A percentile compares a stretch with the other conserved stretches of the same genome.
Evolutionary conservation across 2,113 vertebrate genomes (phyloP).

Genomic region (Picathartes gymnocephalus): DNA sequence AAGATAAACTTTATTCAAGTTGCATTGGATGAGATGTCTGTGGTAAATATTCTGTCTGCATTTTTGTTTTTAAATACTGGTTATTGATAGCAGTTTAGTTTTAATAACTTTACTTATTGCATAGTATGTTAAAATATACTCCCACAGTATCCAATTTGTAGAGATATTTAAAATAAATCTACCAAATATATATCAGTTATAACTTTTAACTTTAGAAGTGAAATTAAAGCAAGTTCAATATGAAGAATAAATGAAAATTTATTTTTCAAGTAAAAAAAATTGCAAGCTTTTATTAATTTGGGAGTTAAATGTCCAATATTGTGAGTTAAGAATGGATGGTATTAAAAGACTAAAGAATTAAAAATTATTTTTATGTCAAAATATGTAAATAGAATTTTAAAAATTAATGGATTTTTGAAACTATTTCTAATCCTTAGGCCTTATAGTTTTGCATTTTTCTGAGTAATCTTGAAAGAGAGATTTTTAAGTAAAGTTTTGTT

Average conservation of each 20-base stretch:
- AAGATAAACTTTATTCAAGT: background rate
- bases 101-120: background rate
- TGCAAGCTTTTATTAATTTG: background rate
- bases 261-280: background rate
- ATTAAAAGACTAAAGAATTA: background rate
- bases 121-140: background rate
- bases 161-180: background rate
- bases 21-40: background rate
- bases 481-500: background rate
- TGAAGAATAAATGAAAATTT: background rate
- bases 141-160: background rate
- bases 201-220: background rate
- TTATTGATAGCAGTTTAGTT: background rate
- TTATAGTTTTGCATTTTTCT: background rate
- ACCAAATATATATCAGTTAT: background rate
- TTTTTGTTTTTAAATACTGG: background rate
- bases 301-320: background rate
- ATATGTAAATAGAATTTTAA: rapidly evolving
- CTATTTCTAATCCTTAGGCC: background rate
- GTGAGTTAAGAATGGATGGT: background rate
- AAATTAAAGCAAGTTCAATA: background rate
- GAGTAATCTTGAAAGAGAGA: background rate
- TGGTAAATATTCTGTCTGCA: background rate
- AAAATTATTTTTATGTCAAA: background rate
- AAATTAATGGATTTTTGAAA: background rate